phyloP scores from a whole-genome alignment of 2,888 invertebrate genomes.

The Aquatica leii region DNA sequence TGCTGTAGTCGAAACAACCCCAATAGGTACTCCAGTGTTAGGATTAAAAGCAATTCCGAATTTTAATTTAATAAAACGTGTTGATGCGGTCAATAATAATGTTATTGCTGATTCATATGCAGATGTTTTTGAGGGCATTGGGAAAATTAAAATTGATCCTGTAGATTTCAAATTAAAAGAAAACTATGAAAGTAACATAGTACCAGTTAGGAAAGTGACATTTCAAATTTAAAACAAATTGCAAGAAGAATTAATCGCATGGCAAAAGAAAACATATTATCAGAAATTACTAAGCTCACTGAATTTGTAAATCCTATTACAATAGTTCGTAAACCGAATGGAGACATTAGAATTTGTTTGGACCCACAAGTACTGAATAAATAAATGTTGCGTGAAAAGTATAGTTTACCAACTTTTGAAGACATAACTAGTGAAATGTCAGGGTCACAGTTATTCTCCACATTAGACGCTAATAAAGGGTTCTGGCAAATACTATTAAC shows the following conservation, averaged over 20 bases:
- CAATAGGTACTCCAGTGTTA: background rate
- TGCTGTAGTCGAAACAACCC: background rate
- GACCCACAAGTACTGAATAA: background rate
- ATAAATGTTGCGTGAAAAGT: background rate
- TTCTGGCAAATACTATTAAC: too few relatives aligned
- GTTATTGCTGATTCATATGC: too few relatives aligned
- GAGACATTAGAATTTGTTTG: background rate
- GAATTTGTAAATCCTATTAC: background rate
- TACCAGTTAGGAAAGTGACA: background rate
- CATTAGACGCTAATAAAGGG: too few relatives aligned
- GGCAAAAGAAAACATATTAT: background rate
- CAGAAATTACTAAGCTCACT: background rate
- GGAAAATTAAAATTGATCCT: conserved; percentile 1
- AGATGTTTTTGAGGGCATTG: background rate
- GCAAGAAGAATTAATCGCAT: background rate
- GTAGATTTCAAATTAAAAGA: conserved; percentile 8
- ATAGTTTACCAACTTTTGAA: too few relatives aligned
- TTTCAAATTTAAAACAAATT: background rate
- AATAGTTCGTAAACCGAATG: background rate
- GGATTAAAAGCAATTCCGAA: background rate
- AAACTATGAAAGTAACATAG: background rate
- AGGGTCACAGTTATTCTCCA: too few relatives aligned
- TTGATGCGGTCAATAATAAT: background rate
- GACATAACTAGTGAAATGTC: background rate
- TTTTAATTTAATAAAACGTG: background rate